Evolutionary conservation across 2,888 invertebrate genomes (phyloP), one percentile per base, ranked within the genome.

Genomic region (Ophion ventricosus): DNA sequence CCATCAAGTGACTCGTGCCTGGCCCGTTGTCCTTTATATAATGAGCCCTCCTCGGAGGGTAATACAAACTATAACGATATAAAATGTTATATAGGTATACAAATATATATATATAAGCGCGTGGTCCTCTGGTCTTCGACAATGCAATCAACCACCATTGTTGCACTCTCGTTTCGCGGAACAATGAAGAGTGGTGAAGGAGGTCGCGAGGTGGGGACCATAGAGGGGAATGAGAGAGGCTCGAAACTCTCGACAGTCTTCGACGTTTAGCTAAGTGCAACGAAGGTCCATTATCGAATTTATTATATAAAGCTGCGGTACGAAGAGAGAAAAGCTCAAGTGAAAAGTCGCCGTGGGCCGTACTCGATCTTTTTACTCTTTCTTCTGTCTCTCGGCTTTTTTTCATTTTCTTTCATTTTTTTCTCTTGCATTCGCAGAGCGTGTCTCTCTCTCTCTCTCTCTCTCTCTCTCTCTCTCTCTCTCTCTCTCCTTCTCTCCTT

Each of bases 111-210:
- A 67, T 5, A 35, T 35, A 35, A 35, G 35, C 72, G 79, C 72
- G 72, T 25, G 70, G 77, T 78, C 69, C 77, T 84, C 75, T 72
- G 66, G 70, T 63, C 67, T 75, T 76, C 61, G 81, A 87, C 87
- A 88, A 89, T 88, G 86, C 87, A 87, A 88, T 88, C 87, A 88
- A 87, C 86, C 85, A 85, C 86, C 82, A 88, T 89, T 88, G 87
- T 87, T 84, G 80, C 81, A 78, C 64, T 80, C 79, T 82, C 82
- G 80, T 56, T 66, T 25, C 72, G 61, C 72, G 75, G 82, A 84
- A 82, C 75, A 84, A 79, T 40, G 66, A 57, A 57, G 54, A 54
- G 17, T 11, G 75, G 54, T 14, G 70, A 73, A 82, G 84, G 54
- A 59, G 23, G 80, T 35, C 35, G 35, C 35, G 35, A 35, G 35